Base-by-base conservation (phyloP, 2,888 invertebrate genomes). In the Melieria omissa region DNA sequence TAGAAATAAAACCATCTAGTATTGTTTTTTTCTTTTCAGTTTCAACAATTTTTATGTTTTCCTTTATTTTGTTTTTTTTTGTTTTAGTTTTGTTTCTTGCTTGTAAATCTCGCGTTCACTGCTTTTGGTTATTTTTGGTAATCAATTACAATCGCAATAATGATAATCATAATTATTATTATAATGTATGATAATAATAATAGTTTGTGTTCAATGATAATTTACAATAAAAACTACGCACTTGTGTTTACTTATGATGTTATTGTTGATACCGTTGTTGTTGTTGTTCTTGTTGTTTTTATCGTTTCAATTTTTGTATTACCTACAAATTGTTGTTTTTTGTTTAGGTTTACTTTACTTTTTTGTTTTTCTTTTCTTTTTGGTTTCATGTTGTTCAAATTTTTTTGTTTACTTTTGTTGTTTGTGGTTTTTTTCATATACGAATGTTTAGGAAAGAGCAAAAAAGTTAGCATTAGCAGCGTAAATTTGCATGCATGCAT, bases 1-100 rank as follows among this genome's bases (percentile, higher is more conserved):
- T 29, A 2, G 3, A 29, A 29, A 29, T 29, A 29, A 29, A 29
- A 29, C 29, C 29, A 29, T 29, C 29, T 29, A 29, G 29, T 29
- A 29, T 29, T 29, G 29, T 29, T 29, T 29, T 16, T 29, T 45
- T 61, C 44, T 41, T 41, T 60, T 60, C n/a, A 7, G 8, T 60
- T 10, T 60, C 14, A 58, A 41, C 6, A 14, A 52, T 65, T 42
- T 47, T 65, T 57, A 46, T 64, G 46, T 58, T 66, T 29, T 65
- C 41, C 49, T 62, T 65, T 63, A 41, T 70, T 60, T 55, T 68
- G 45, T 10, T 14, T 63, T 10, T 14, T 63, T 49, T 58, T 44
- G 9, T 29, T 64, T 57, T 70, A 58, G 7, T 16, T 73, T 69
- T 64, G 9, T 62, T 69, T 60, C 46, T 65, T 63, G 45, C 58